phyloP scores from a whole-genome alignment of 2,113 vertebrate genomes.

The Pelecanus crispus region DNA sequence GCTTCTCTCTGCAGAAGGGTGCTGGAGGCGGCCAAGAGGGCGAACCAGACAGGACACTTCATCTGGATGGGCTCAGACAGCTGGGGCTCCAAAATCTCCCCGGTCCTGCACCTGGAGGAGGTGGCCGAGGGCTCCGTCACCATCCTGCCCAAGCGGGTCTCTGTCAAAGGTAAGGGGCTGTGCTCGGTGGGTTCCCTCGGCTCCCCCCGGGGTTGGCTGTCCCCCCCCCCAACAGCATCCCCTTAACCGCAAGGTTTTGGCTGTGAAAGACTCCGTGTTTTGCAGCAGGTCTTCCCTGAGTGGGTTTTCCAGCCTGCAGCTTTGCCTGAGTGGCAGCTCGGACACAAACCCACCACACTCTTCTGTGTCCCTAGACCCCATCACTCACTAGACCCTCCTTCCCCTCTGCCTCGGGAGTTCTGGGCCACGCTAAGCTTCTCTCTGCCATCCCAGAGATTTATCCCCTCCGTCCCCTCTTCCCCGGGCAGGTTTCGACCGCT shows the following conservation, averaged over 20 bases:
- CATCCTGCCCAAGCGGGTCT: slow-evolving; percentile 89
- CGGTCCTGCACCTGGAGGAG: slow-evolving; percentile 89
- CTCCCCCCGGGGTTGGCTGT: accelerated
- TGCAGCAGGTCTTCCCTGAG: neutral
- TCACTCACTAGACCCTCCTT: accelerated
- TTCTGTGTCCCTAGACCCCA: neutral
- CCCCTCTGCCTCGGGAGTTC: neutral
- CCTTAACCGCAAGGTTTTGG: neutral
- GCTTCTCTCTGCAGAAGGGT: slow-evolving; percentile 77
- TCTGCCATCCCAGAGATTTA: neutral
- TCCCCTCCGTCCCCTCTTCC: neutral
- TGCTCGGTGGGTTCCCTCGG: accelerated
- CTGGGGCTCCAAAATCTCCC: slow-evolving; percentile 94
- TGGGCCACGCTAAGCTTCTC: neutral
- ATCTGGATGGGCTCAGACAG: slow-evolving; percentile 98
- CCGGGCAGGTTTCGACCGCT: slow-evolving; percentile 88
- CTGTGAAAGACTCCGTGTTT: neutral
- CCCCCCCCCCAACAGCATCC: accelerated
- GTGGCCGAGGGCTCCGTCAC: slow-evolving; percentile 92
- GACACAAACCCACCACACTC: neutral
- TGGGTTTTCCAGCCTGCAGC: neutral
- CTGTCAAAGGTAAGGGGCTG: slow-evolving; percentile 79
- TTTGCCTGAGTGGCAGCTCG: neutral
- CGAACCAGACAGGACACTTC: slow-evolving; percentile 93
- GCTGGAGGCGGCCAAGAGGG: slow-evolving; percentile 87